Base-by-base conservation (phyloP, 2,797 vertebrate genomes). In the Numenius phaeopus region DNA sequence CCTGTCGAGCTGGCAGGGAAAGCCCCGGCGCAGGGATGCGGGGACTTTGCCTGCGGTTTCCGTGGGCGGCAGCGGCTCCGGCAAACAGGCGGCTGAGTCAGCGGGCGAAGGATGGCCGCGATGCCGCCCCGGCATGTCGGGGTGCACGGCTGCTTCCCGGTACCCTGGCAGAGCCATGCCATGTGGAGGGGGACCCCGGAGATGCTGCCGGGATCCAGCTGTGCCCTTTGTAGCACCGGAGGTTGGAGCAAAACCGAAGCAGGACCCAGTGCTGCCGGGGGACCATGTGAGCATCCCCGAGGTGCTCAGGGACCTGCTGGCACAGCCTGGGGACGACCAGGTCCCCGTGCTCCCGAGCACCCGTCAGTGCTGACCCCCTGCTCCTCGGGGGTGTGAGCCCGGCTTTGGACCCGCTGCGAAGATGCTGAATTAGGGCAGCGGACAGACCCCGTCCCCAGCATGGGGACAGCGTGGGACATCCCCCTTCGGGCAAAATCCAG, bases 41-140 rank as follows among this genome's bases (percentile, higher is more conserved):
- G 84, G 90, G 91, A 89, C 94, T 95, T 86, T 66, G 89, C 95
- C 91, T 92, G 96, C 1, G 93, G 93, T 95, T 95, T 85, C 59
- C 47, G 76, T 79, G 93, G 94, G 89, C 18, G 89, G 90, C 32
- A 92, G 86, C 57, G 2, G 95, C 83, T 85, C 85, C 37, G 13
- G 87, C 92, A 79, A 79, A 34, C 55, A 55, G 44, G 79, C 39
- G 19, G 90, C 94, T 95, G 96, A 96, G 94, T 96, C 96, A 96
- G 92, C 70, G 20, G 86, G 80, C 3, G 37, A 72, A 81, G 89
- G 76, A 37, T 4, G 40, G 89, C 66, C 0, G 40, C 17, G 37
- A 22, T 52, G 84, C 87, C 26, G 91, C 84, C 89, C 78, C 4
- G 62, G 91, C 96, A 87, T 7, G 84, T 76, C 10, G 19, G 62